A percentile compares a stretch with the other conserved stretches of the same genome.
These are phyloP conservation scores for Scatophagus argus DNA, from an alignment of 2,113 vertebrate species.

Conservation along the genomic window DNA sequence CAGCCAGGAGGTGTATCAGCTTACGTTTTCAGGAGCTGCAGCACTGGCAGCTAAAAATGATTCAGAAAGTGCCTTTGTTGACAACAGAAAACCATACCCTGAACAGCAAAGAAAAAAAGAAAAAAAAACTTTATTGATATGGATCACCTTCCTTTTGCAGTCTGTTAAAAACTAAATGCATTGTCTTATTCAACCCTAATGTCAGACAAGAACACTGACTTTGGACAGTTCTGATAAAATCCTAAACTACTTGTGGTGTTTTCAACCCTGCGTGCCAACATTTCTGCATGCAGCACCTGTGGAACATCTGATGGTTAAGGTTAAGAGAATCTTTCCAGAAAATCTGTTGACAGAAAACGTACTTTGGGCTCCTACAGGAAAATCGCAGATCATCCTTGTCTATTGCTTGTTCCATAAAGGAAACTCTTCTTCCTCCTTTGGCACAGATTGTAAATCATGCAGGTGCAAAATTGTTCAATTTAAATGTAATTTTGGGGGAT, in stretches of 20 bases:
- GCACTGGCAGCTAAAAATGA: neutral
- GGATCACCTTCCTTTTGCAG: no score
- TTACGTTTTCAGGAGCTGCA: neutral
- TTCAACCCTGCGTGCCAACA: no score
- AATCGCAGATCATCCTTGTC: neutral
- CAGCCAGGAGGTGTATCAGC: slow-evolving; percentile 3
- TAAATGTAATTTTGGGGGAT: neutral
- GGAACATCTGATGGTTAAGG: neutral
- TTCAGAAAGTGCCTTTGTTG: neutral
- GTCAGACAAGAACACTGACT: no score
- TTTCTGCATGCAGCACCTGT: no score
- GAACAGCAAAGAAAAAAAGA: neutral
- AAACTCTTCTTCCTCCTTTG: neutral
- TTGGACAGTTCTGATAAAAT: neutral
- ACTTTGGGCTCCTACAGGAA: neutral
- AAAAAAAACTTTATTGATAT: neutral
- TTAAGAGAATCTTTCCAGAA: no score
- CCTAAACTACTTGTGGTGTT: no score
- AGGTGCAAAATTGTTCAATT: neutral
- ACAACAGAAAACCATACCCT: neutral
- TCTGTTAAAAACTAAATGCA: no score
- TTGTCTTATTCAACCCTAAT: no score
- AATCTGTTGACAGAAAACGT: neutral
- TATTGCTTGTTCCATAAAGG: neutral
- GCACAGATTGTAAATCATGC: neutral